phyloP scores from a whole-genome alignment of 1,140 invertebrate species.

The Eriosoma lanigerum region DNA sequence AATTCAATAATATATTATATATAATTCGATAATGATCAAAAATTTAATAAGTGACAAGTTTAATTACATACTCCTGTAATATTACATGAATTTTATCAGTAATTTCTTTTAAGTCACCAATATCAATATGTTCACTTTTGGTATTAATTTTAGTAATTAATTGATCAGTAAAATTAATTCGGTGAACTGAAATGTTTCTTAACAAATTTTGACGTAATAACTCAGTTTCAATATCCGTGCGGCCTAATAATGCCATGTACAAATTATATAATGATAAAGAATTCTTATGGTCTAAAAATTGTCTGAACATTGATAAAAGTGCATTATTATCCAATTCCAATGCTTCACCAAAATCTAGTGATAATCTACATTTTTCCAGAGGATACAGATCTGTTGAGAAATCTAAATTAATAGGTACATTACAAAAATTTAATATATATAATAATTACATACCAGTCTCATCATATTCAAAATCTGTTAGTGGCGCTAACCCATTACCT shows the following conservation, averaged over 20 bases:
- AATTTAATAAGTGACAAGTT: not conserved
- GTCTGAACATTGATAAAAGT: slow-evolving; percentile 27
- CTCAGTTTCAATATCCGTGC: slow-evolving; percentile 6
- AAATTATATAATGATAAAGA: slow-evolving; percentile 22
- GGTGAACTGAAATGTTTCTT: slow-evolving; percentile 28
- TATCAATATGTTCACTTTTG: slow-evolving; percentile 9
- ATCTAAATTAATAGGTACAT: not conserved
- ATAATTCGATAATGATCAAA: no score
- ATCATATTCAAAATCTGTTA: slow-evolving; percentile 21
- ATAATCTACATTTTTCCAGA: slow-evolving; percentile 43
- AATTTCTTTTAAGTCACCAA: slow-evolving; percentile 23
- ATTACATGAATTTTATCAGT: slow-evolving; percentile 24
- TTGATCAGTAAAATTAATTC: slow-evolving; percentile 28
- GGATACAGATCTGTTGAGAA: slow-evolving; percentile 14
- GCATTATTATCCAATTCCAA: slow-evolving; percentile 10
- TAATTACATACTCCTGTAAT: slow-evolving; percentile 44
- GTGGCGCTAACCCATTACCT: not conserved
- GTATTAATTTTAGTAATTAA: slow-evolving; percentile 37
- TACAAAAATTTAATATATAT: not conserved
- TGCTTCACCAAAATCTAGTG: slow-evolving; percentile 27
- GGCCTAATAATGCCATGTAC: slow-evolving; percentile 27
- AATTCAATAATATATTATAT: not conserved
- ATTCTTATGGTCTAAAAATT: slow-evolving; percentile 47
- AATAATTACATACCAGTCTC: slow-evolving; percentile 21
- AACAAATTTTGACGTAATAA: slow-evolving; percentile 35